These are phyloP conservation scores for Montifringilla adamsi DNA, from an alignment of 2,113 vertebrate genomes.

Conservation along the genomic window DNA sequence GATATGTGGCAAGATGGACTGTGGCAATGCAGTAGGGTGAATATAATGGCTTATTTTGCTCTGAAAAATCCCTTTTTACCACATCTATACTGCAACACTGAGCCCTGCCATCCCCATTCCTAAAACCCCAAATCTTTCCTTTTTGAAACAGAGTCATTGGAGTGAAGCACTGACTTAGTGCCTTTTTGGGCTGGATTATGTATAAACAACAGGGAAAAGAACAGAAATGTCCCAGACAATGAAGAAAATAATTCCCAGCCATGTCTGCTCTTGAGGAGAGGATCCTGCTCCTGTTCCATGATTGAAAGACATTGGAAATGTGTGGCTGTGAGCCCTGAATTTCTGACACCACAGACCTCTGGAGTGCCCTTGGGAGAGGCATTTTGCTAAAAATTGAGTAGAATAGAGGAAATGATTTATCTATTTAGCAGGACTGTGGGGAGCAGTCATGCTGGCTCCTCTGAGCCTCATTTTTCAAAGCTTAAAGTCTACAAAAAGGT, in stretches of 20 bases:
- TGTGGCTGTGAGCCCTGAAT: not conserved
- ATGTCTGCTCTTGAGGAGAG: not conserved
- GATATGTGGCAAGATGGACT: not conserved
- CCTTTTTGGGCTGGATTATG: not conserved
- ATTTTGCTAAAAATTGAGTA: not conserved
- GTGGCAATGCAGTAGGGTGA: not conserved
- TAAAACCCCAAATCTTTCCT: not conserved
- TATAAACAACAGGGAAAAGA: not conserved
- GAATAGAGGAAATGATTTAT: not conserved
- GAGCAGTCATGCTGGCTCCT: not conserved
- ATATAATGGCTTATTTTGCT: not conserved
- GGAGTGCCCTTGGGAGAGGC: not conserved
- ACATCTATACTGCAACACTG: not conserved
- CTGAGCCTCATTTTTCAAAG: not conserved
- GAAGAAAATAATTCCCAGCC: not conserved
- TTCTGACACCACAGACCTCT: not conserved
- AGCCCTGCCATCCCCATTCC: not conserved
- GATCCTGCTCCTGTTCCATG: not conserved
- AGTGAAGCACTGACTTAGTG: not conserved
- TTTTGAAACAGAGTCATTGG: not conserved
- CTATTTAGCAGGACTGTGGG: not conserved
- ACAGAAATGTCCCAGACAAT: not conserved
- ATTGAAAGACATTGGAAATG: not conserved
- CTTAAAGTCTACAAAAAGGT: not conserved
- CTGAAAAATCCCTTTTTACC: not conserved